A percentile compares a stretch with the other conserved stretches of the same genome.
These are phyloP conservation scores for Aspidiotus destructor DNA, from an alignment of 2,888 invertebrate species.

Conservation along the genomic window DNA sequence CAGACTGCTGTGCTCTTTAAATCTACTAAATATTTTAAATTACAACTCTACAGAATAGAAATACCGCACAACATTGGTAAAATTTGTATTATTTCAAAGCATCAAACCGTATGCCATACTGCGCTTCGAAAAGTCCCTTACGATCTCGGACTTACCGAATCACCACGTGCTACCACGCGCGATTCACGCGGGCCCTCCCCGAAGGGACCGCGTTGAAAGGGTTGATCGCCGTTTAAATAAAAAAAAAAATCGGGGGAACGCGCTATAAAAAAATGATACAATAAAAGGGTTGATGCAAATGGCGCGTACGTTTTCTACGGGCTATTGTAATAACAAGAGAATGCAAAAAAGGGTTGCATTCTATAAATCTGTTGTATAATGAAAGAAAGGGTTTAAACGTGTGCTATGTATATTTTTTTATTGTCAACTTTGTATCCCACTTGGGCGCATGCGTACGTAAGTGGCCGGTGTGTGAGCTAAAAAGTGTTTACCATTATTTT, in stretches of 20 bases:
- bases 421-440: slow-evolving; percentile 1
- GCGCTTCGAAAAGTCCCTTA: no score
- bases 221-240: neutral
- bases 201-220: neutral
- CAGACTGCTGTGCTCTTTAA: no score
- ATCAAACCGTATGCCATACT: no score
- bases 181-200: neutral
- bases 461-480: neutral
- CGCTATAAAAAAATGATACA: slow-evolving; percentile 18
- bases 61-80: no score
- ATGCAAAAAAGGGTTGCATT: slow-evolving; percentile 27
- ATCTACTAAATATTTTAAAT: no score
- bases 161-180: neutral
- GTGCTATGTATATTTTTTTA: slow-evolving; percentile 14
- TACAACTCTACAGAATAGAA: no score
- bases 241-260: slow-evolving; percentile 19
- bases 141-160: no score
- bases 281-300: slow-evolving; percentile 27
- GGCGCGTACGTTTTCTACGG: slow-evolving; percentile 24
- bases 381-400: slow-evolving; percentile 25
- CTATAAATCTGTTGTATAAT: slow-evolving; percentile 7
- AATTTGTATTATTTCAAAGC: no score
- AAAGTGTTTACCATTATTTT: neutral
- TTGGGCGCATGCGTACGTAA: slow-evolving; percentile 27
- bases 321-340: slow-evolving; percentile 7